Percentiles rank a stretch among this genome's conserved stretches.
phyloP scores from a whole-genome alignment of 2,888 invertebrate genomes.

The Drosophila neoperkinsi region DNA sequence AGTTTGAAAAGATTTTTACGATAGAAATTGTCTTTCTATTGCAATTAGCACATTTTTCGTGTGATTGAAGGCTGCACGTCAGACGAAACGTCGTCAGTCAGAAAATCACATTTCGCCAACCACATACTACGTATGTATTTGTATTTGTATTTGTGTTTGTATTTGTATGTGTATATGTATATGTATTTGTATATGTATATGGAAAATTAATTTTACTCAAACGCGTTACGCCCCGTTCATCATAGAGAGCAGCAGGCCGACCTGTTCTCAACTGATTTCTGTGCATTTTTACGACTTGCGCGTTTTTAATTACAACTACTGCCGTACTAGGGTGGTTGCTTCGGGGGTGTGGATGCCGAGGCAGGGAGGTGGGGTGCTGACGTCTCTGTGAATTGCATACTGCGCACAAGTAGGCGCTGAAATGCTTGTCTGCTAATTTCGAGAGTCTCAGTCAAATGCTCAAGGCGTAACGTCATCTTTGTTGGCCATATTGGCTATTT shows the following conservation, averaged over 20 bases:
- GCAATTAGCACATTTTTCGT: slow-evolving; percentile 76
- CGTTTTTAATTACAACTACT: slow-evolving; percentile 76
- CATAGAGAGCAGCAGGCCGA: slow-evolving; percentile 41
- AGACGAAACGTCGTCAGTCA: slow-evolving; percentile 39
- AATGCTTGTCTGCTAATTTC: slow-evolving; percentile 66
- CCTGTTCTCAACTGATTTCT: slow-evolving; percentile 67
- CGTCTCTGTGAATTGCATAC: slow-evolving; percentile 39
- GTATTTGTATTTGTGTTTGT: neutral
- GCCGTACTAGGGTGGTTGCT: slow-evolving; percentile 38
- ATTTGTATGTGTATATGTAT: neutral
- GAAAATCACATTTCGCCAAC: slow-evolving; percentile 29
- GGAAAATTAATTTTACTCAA: slow-evolving; percentile 73
- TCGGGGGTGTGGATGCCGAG: slow-evolving; percentile 17
- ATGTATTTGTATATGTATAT: slow-evolving; percentile 36
- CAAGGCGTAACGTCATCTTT: slow-evolving; percentile 34
- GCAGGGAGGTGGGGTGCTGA: slow-evolving; percentile 20
- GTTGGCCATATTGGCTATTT: slow-evolving; percentile 19
- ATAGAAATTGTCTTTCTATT: slow-evolving; percentile 76
- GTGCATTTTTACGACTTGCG: slow-evolving; percentile 68
- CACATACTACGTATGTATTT: neutral
- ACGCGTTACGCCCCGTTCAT: slow-evolving; percentile 58
- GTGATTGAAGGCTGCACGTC: slow-evolving; percentile 75
- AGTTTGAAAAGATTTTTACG: slow-evolving; percentile 68
- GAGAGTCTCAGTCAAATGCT: slow-evolving; percentile 61
- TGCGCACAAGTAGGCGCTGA: slow-evolving; percentile 45